These are phyloP conservation scores for Anas capensis DNA, from an alignment of 2,797 vertebrate genomes.

Conservation along the genomic window DNA sequence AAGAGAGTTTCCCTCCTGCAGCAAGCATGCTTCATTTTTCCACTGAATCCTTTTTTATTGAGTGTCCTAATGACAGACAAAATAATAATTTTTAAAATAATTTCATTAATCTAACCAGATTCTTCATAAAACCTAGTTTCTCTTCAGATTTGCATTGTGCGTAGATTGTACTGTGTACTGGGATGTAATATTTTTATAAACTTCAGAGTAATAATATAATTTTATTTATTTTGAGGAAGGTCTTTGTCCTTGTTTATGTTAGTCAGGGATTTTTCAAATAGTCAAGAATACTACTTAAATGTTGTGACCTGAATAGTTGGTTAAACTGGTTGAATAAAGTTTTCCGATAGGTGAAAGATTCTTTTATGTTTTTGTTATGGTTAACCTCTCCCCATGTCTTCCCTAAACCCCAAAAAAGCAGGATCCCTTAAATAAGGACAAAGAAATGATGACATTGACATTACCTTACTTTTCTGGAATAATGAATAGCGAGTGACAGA, in stretches of 20 bases:
- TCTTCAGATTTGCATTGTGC: not conserved
- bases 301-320: not conserved
- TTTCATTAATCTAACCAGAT: not conserved
- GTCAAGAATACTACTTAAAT: not conserved
- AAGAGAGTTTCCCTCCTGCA: accelerated
- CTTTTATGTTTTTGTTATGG: not conserved
- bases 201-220: not conserved
- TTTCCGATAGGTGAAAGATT: not conserved
- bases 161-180: not conserved
- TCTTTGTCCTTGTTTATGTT: not conserved
- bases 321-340: not conserved
- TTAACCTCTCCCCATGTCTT: not conserved
- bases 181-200: not conserved
- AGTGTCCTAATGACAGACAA: not conserved
- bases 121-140: not conserved
- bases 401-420: not conserved
- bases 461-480: not conserved
- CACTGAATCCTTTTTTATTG: not conserved
- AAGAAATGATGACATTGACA: not conserved
- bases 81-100: not conserved
- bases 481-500: not conserved
- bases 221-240: not conserved
- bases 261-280: not conserved
- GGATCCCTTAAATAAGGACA: not conserved
- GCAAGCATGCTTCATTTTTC: not conserved